phyloP scores from a whole-genome alignment of 2,797 vertebrate species.

The Siniperca undulata region DNA sequence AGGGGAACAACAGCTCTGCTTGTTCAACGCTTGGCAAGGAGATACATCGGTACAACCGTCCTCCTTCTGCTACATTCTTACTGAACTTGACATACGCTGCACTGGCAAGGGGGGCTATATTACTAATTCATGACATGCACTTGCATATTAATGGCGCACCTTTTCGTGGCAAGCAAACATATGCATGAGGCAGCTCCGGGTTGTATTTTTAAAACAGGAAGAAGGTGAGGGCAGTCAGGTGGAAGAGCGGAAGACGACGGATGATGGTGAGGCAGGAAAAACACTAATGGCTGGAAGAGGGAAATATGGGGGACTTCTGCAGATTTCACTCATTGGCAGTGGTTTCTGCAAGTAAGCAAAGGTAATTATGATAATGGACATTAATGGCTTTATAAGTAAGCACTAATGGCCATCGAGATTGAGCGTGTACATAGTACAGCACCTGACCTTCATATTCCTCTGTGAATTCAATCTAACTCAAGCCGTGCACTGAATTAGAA shows the following conservation, averaged over 20 bases:
- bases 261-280: constrained; percentile 36
- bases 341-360: constrained; percentile 64
- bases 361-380: constrained; percentile 81
- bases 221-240: constrained; percentile 74
- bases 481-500: constrained; percentile 46
- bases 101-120: constrained; percentile 47
- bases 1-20: constrained; percentile 66
- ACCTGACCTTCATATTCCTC: constrained; percentile 77
- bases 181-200: constrained; percentile 74
- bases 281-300: constrained; percentile 50
- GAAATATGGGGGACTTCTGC: constrained; percentile 46
- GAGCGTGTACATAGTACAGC: constrained; percentile 61
- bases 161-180: constrained; percentile 81
- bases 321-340: constrained; percentile 60
- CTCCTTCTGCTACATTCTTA: constrained; percentile 56
- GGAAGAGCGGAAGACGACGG: constrained; percentile 68
- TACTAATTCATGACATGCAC: constrained; percentile 83
- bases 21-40: constrained; percentile 31
- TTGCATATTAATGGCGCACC: constrained; percentile 85
- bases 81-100: constrained; percentile 65
- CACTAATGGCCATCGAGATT: constrained; percentile 69
- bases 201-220: constrained; percentile 78
- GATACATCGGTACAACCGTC: constrained; percentile 31
- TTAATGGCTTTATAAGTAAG: constrained; percentile 82
- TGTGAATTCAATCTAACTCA: constrained; percentile 51